Conservation (phyloP, 2,113 vertebrate genomes). For the Acanthochromis polyacanthus region DNA sequence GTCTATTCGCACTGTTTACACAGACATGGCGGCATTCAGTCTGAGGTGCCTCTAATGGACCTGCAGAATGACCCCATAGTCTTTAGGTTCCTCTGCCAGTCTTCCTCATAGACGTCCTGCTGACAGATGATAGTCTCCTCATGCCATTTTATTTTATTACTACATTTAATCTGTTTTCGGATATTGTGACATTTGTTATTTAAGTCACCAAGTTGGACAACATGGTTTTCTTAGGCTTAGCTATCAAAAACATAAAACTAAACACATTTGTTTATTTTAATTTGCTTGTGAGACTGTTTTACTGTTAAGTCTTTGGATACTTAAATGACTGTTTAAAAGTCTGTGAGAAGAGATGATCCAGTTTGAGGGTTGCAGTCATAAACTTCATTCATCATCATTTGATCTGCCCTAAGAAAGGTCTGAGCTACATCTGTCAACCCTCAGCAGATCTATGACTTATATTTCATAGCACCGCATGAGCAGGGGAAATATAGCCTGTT, state of each 20-base stretch:
- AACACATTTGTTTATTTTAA: not conserved
- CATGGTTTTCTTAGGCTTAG: not conserved
- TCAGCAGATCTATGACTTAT: constrained; percentile 61
- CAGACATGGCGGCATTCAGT: constrained; percentile 55
- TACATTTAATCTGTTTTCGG: constrained; percentile 4
- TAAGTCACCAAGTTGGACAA: not conserved
- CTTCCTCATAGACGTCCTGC: constrained; percentile 48
- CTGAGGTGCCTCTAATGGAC: constrained; percentile 62
- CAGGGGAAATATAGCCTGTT: constrained; percentile 55
- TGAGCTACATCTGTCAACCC: constrained; percentile 51
- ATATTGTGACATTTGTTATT: not conserved
- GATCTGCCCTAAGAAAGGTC: constrained; percentile 58
- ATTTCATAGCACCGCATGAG: constrained; percentile 51
- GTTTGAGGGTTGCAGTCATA: constrained; percentile 27
- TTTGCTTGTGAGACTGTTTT: not conserved
- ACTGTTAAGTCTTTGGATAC: constrained; percentile 1
- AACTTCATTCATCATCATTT: constrained; percentile 48
- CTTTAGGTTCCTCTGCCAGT: constrained; percentile 33
- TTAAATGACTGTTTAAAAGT: constrained; percentile 13
- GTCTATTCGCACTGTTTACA: constrained; percentile 61
- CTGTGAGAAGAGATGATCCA: constrained; percentile 11
- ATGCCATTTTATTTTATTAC: constrained; percentile 11
- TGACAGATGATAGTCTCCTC: constrained; percentile 17
- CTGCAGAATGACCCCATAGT: constrained; percentile 51
- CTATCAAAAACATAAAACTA: not conserved